Evolutionary conservation across 2,113 vertebrate genomes (phyloP).

Genomic region (Zosterops japonicus): DNA sequence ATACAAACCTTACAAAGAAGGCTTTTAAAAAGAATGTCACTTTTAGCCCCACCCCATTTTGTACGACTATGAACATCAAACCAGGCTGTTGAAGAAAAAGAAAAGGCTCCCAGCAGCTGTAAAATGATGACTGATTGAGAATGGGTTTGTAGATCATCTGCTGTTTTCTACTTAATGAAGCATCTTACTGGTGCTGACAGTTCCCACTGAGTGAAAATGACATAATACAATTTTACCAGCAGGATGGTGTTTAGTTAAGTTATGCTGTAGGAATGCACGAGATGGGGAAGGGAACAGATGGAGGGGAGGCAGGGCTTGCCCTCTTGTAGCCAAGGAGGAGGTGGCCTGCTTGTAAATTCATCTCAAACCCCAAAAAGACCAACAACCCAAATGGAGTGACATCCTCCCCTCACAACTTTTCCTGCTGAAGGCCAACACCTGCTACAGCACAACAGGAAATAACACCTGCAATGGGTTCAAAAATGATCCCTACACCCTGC

Average conservation of each 20-base stretch:
- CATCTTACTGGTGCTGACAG: constrained; percentile 57
- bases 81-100: neutral
- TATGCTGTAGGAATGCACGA: constrained; percentile 32
- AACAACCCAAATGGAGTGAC: neutral
- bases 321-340: neutral
- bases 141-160: constrained; percentile 23
- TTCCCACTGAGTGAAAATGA: constrained; percentile 44
- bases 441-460: neutral
- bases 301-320: neutral
- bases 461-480: neutral
- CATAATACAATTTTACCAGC: constrained; percentile 51
- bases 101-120: constrained; percentile 22
- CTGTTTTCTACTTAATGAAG: constrained; percentile 51
- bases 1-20: neutral
- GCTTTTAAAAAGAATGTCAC: neutral
- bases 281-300: constrained; percentile 38
- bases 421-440: neutral
- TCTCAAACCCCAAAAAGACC: neutral
- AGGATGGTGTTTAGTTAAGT: constrained; percentile 49
- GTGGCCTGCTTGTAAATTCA: neutral
- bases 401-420: neutral
- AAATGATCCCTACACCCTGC: neutral
- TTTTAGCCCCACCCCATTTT: neutral
- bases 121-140: constrained; percentile 40
- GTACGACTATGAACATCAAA: neutral